Evolutionary conservation across 2,888 invertebrate species (phyloP).

Genomic region (Odontomyia ornata): DNA sequence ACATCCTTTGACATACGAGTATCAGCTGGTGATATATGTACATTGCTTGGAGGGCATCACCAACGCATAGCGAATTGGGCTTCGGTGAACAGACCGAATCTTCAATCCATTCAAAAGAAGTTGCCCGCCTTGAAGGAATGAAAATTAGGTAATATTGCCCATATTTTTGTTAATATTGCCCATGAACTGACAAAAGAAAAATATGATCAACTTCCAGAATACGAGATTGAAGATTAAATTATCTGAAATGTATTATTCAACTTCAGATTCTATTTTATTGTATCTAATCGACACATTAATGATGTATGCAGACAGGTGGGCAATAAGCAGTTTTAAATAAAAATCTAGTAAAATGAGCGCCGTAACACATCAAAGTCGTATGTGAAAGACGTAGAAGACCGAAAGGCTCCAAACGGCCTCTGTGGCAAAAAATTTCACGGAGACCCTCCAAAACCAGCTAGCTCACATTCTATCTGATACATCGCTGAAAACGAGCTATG

Average conservation of each 20-base stretch:
- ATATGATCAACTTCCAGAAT: slow-evolving; percentile 66
- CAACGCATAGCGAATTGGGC: slow-evolving; percentile 93
- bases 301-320: not conserved
- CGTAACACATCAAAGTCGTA: too few relatives aligned
- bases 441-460: too few relatives aligned
- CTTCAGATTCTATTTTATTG: not conserved
- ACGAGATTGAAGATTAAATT: slow-evolving; percentile 62
- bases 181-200: slow-evolving; percentile 68
- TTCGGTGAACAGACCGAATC: slow-evolving; percentile 90
- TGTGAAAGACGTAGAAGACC: too few relatives aligned
- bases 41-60: slow-evolving; percentile 93
- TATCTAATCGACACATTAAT: not conserved
- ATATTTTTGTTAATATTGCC: slow-evolving; percentile 72
- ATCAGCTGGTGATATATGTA: slow-evolving; percentile 87
- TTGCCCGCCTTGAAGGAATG: slow-evolving; percentile 77
- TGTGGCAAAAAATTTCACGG: too few relatives aligned
- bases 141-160: slow-evolving; percentile 84
- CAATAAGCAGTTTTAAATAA: not conserved
- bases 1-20: slow-evolving; percentile 88
- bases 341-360: not conserved
- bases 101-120: slow-evolving; percentile 87
- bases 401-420: too few relatives aligned
- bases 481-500: too few relatives aligned
- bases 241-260: not conserved
- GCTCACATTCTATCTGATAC: too few relatives aligned